phyloP scores from a whole-genome alignment of 2,113 vertebrate species.

The Aegypius monachus region DNA sequence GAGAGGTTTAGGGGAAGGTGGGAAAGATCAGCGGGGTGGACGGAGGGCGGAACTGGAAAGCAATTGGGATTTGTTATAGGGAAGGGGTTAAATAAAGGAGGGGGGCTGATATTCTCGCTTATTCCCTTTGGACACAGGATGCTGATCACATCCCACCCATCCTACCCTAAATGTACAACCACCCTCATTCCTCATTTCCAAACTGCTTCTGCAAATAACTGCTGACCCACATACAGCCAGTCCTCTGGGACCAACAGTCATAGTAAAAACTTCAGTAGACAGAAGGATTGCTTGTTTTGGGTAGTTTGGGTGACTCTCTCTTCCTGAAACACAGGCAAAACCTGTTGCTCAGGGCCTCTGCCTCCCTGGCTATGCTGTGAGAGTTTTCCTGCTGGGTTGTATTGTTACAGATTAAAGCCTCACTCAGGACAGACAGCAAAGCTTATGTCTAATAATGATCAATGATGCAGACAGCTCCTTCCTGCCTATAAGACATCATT shows the following conservation, averaged over 20 bases:
- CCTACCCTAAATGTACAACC: neutral
- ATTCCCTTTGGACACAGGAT: neutral
- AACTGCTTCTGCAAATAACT: neutral
- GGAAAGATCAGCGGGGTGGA: fast-evolving
- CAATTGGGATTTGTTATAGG: neutral
- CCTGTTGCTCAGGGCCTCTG: neutral
- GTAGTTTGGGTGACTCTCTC: neutral
- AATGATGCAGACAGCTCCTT: neutral
- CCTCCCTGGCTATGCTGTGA: neutral
- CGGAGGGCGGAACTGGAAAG: neutral
- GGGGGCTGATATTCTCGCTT: neutral
- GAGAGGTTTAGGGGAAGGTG: neutral
- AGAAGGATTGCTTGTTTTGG: neutral
- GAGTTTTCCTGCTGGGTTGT: neutral
- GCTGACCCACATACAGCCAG: neutral
- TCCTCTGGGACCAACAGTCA: neutral
- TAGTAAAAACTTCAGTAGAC: neutral
- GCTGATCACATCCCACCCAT: neutral
- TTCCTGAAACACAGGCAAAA: neutral
- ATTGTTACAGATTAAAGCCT: neutral
- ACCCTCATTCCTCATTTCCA: neutral
- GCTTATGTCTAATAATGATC: neutral
- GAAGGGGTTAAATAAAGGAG: neutral
- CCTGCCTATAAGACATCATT: fast-evolving
- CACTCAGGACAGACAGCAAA: neutral